phyloP scores from a whole-genome alignment of 2,888 invertebrate species.

The Nowickia ferox region DNA sequence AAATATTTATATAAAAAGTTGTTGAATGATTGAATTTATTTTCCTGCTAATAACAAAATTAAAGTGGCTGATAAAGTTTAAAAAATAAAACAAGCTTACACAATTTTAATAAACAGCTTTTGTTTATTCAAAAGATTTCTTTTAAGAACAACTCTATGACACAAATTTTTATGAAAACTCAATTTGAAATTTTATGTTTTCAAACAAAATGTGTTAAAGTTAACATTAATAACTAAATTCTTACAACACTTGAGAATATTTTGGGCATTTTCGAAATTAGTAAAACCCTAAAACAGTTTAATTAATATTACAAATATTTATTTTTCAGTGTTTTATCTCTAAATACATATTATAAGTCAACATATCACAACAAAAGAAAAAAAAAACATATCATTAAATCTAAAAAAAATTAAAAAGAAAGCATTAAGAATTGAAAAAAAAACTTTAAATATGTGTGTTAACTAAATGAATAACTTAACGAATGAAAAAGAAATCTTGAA shows the following conservation, averaged over 20 bases:
- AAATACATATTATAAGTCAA: slow-evolving; percentile 28
- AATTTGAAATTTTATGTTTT: too few species aligned
- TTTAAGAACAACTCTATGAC: too few species aligned
- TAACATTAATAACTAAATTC: background rate
- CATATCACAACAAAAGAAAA: slow-evolving; percentile 41
- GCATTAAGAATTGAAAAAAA: slow-evolving; percentile 23
- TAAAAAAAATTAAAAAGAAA: slow-evolving; percentile 4
- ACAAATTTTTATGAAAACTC: too few species aligned
- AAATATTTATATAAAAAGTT: too few species aligned
- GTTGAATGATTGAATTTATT: too few species aligned
- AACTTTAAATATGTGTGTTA: slow-evolving; percentile 29
- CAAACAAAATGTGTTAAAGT: too few species aligned
- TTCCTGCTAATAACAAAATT: too few species aligned
- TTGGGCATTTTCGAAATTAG: background rate
- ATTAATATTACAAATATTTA: slow-evolving; percentile 16
- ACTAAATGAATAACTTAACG: slow-evolving; percentile 15
- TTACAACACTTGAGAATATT: slow-evolving; percentile 56
- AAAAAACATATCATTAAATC: slow-evolving; percentile 22
- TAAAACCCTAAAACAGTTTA: background rate
- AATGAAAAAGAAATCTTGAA: slow-evolving; percentile 18
- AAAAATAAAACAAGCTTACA: too few species aligned
- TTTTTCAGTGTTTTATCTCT: slow-evolving; percentile 51
- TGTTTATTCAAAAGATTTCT: too few species aligned
- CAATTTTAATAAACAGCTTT: too few species aligned
- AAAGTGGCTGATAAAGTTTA: too few species aligned